Percentiles rank a stretch among this genome's conserved stretches.
Evolutionary conservation across 2,797 vertebrate species (phyloP).

Genomic region (Ispidina lecontei): DNA sequence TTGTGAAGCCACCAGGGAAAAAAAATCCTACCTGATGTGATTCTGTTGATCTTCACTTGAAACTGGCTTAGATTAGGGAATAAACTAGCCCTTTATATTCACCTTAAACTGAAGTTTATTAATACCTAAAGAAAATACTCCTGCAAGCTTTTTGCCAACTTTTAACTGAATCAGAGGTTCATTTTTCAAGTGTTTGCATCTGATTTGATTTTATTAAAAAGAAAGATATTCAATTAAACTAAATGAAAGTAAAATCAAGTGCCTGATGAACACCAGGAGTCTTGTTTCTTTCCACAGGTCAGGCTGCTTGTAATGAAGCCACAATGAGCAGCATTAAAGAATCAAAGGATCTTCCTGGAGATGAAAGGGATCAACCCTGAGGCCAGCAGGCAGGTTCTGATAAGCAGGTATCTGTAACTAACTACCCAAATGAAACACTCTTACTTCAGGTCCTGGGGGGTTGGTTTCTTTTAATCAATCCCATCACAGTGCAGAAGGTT

Average conservation of each 20-base stretch:
- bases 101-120: not conserved
- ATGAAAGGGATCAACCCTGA: not conserved
- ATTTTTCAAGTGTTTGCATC: not conserved
- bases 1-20: not conserved
- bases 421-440: not conserved
- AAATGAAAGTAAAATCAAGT: not conserved
- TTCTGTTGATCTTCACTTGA: not conserved
- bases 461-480: not conserved
- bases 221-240: not conserved
- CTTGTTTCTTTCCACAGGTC: not conserved
- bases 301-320: not conserved
- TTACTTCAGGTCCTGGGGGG: not conserved
- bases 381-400: not conserved
- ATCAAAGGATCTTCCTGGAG: not conserved
- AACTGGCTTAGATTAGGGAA: not conserved
- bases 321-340: not conserved
- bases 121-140: not conserved
- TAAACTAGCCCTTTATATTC: not conserved
- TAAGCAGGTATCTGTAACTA: not conserved
- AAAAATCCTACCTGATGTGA: not conserved
- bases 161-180: not conserved
- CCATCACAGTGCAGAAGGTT: not conserved
- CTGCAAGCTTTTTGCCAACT: not conserved
- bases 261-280: not conserved
- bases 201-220: not conserved